phyloP scores from a whole-genome alignment of 2,113 vertebrate species.

The Ahaetulla prasina region DNA sequence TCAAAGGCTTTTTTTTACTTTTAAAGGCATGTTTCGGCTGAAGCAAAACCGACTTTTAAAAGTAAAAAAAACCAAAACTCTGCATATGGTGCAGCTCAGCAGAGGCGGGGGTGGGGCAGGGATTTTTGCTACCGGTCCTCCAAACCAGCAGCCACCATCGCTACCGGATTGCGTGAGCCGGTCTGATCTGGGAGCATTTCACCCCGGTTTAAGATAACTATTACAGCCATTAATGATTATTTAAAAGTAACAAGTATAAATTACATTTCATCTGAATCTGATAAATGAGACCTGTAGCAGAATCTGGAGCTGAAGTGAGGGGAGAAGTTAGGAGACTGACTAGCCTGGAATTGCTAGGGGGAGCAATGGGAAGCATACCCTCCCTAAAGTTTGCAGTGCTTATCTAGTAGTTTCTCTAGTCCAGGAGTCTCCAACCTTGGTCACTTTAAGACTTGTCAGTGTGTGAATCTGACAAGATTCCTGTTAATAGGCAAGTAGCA shows the following conservation, averaged over 20 bases:
- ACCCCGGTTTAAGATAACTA: not conserved
- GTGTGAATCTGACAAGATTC: not conserved
- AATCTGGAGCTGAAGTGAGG: not conserved
- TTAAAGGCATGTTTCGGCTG: too few species aligned
- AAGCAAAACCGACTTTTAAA: too few species aligned
- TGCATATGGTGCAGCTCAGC: too few species aligned
- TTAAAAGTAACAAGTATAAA: not conserved
- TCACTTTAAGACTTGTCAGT: too few species aligned
- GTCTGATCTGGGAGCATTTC: too few species aligned
- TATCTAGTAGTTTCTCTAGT: not conserved
- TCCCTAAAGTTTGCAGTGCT: not conserved
- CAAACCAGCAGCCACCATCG: too few species aligned
- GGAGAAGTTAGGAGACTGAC: not conserved
- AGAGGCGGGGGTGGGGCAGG: too few species aligned
- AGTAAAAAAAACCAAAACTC: too few species aligned
- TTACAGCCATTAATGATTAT: not conserved
- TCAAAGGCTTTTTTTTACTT: too few species aligned
- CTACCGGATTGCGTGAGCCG: too few species aligned
- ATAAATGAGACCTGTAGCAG: fast-evolving
- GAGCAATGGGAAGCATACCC: not conserved
- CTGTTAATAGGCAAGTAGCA: not conserved
- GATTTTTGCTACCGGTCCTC: too few species aligned
- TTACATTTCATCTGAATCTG: not conserved
- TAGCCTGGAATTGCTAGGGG: not conserved
- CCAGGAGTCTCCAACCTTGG: too few species aligned